Evolutionary conservation across 2,113 vertebrate species (phyloP).

Genomic region (Phrynocephalus versicolor): DNA sequence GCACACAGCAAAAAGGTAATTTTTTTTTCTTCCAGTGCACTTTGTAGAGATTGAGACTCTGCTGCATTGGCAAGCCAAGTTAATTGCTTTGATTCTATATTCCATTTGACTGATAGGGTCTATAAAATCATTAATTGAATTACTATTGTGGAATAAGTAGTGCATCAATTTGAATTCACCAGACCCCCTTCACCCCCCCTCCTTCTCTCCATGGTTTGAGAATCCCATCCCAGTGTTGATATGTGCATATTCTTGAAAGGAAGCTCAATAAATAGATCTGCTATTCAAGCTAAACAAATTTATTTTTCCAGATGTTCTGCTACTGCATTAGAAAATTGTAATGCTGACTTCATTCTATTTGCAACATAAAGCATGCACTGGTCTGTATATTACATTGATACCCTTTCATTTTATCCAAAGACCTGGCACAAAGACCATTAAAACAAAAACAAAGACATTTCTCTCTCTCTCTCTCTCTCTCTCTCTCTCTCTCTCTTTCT

Average conservation of each 20-base stretch:
- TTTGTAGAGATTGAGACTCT: constrained; percentile 44
- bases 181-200: constrained; percentile 39
- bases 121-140: constrained; percentile 78
- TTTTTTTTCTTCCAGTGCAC: not conserved
- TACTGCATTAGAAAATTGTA: constrained; percentile 67
- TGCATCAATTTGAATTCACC: constrained; percentile 70
- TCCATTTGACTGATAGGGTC: constrained; percentile 69
- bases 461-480: constrained; percentile 1
- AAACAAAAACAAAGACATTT: constrained; percentile 34
- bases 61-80: constrained; percentile 38
- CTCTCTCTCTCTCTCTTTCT: too few relatives aligned
- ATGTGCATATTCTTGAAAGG: constrained; percentile 57
- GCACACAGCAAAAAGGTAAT: not conserved
- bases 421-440: constrained; percentile 40
- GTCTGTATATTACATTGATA: constrained; percentile 63
- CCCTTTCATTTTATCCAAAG: constrained; percentile 59
- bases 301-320: constrained; percentile 74
- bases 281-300: constrained; percentile 73
- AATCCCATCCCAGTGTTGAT: constrained; percentile 72
- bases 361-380: constrained; percentile 66
- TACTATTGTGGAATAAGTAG: constrained; percentile 73
- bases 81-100: constrained; percentile 69
- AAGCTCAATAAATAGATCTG: constrained; percentile 72
- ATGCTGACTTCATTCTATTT: constrained; percentile 70
- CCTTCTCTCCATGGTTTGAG: constrained; percentile 56